Evolutionary conservation across 2,113 vertebrate genomes (phyloP).

Genomic region (Candoia aspera): DNA sequence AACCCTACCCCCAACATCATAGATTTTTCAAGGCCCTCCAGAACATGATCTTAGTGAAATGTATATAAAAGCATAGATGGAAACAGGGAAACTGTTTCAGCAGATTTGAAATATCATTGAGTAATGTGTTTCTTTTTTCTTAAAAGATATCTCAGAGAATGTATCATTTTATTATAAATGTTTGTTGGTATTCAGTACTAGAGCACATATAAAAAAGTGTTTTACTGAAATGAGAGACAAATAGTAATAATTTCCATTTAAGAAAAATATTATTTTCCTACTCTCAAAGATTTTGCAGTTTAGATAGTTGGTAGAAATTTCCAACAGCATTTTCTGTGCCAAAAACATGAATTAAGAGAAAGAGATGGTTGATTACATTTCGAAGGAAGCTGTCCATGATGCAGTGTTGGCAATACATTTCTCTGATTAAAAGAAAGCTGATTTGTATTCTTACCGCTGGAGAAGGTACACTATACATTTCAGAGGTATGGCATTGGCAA

Average conservation of each 20-base stretch:
- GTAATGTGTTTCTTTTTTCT: constrained; percentile 30
- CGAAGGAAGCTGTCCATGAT: not conserved
- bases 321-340: not conserved
- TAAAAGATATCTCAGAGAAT: constrained; percentile 44
- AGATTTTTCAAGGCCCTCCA: not conserved
- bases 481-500: not conserved
- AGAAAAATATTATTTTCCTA: constrained; percentile 9
- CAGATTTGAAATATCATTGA: constrained; percentile 26
- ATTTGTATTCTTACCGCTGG: not conserved
- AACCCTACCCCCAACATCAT: too few relatives aligned
- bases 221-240: not conserved
- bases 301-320: not conserved
- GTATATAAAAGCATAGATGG: constrained; percentile 38
- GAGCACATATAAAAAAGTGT: not conserved
- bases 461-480: not conserved
- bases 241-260: not conserved
- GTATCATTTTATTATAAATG: constrained; percentile 31
- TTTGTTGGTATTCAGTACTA: not conserved
- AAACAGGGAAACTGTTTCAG: constrained; percentile 1
- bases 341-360: not conserved
- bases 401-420: not conserved
- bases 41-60: constrained; percentile 8
- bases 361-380: not conserved
- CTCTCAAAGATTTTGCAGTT: not conserved
- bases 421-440: not conserved